These are phyloP conservation scores for Martes martes DNA, from an alignment of 2,113 vertebrate genomes.

Conservation along the genomic window DNA sequence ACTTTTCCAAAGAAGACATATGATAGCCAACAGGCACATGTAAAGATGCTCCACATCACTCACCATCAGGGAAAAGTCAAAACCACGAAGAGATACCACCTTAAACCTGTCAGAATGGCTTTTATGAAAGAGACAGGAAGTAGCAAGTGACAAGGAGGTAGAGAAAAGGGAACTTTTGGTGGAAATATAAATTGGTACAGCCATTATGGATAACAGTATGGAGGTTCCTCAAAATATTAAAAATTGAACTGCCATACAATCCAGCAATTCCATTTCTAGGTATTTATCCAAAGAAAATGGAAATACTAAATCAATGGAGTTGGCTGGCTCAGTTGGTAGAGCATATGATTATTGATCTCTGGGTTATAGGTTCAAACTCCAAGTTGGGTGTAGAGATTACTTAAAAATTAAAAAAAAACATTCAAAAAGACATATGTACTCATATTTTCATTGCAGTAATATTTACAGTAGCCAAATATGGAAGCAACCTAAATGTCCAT, in stretches of 20 bases:
- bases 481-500: background rate
- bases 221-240: background rate
- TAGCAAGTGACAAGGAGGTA: background rate
- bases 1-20: background rate
- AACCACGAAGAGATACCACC: background rate
- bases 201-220: background rate
- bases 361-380: background rate
- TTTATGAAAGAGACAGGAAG: background rate
- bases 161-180: background rate
- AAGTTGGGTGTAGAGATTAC: background rate
- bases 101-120: background rate
- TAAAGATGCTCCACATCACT: background rate
- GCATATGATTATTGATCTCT: background rate
- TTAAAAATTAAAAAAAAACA: background rate
- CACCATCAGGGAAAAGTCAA: background rate
- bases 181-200: background rate
- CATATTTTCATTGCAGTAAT: background rate
- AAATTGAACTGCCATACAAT: background rate
- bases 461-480: background rate
- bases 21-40: background rate
- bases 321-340: background rate
- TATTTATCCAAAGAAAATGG: background rate
- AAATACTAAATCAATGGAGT: background rate
- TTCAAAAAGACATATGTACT: background rate
- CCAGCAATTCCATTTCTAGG: background rate